Conservation (phyloP, 2,113 vertebrate genomes). For the Barnardius zonarius region DNA sequence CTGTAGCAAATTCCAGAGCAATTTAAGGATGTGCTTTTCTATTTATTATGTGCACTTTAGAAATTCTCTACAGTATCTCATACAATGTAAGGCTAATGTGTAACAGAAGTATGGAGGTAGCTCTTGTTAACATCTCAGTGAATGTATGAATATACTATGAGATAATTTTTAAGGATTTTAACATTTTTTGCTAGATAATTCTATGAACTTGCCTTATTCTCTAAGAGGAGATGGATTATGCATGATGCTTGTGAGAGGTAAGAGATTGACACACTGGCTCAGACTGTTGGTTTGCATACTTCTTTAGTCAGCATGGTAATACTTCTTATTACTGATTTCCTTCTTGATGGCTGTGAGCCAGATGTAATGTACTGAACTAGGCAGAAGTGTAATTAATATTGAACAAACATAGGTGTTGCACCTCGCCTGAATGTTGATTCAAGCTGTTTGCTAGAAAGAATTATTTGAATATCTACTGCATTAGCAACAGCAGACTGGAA, state of each 20-base stretch:
- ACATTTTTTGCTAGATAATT: background rate
- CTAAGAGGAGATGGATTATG: background rate
- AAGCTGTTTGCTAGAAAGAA: background rate
- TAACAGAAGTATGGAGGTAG: background rate
- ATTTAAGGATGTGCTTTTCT: background rate
- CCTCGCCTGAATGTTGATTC: background rate
- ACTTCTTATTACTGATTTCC: background rate
- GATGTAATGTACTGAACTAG: background rate
- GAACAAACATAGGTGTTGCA: slow-evolving; percentile 11
- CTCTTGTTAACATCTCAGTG: background rate
- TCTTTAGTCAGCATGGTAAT: background rate
- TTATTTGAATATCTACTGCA: background rate
- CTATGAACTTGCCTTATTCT: background rate
- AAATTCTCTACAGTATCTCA: background rate
- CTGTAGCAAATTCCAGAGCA: background rate
- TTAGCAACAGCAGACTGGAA: background rate
- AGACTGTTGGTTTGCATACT: background rate
- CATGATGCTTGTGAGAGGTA: background rate
- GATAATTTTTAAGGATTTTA: background rate
- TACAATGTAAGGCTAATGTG: background rate
- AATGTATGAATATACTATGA: background rate
- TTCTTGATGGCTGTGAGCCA: background rate
- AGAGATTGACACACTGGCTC: background rate
- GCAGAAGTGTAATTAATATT: background rate
- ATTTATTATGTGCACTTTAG: background rate